Conservation (phyloP, 2,797 vertebrate species). For the Rhabdomys pumilio region DNA sequence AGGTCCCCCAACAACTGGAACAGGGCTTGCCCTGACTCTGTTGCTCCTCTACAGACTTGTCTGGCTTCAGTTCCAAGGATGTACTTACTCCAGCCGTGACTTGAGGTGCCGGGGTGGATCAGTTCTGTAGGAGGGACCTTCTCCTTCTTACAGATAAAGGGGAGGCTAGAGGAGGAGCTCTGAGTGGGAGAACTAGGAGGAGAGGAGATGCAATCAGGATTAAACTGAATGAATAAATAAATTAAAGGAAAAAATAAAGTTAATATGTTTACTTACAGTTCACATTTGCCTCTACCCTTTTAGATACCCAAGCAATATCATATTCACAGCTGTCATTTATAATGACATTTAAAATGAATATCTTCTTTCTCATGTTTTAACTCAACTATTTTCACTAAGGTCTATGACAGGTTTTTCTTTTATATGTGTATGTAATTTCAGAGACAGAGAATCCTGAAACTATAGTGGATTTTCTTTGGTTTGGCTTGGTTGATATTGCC, state of each 20-base stretch:
- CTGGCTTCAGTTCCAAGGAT: not conserved
- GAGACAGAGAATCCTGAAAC: conserved; percentile 53
- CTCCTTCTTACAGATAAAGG: not conserved
- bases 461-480: not conserved
- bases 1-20: not conserved
- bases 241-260: not conserved
- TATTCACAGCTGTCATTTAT: conserved; percentile 51
- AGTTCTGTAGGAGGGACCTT: not conserved
- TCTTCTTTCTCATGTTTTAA: conserved; percentile 48
- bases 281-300: conserved; percentile 44
- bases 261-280: not conserved
- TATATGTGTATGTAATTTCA: conserved; percentile 38
- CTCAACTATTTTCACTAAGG: conserved; percentile 67
- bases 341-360: conserved; percentile 30
- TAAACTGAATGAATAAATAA: not conserved
- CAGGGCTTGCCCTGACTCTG: not conserved
- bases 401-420: conserved; percentile 49
- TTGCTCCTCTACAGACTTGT: not conserved
- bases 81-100: not conserved
- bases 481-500: not conserved
- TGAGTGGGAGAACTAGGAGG: not conserved
- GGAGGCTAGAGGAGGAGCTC: not conserved
- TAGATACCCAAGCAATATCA: conserved; percentile 57
- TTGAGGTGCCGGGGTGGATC: not conserved
- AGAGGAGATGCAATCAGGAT: not conserved